Conservation (phyloP, 1,140 invertebrate species). For the Penaeus japonicus region DNA sequence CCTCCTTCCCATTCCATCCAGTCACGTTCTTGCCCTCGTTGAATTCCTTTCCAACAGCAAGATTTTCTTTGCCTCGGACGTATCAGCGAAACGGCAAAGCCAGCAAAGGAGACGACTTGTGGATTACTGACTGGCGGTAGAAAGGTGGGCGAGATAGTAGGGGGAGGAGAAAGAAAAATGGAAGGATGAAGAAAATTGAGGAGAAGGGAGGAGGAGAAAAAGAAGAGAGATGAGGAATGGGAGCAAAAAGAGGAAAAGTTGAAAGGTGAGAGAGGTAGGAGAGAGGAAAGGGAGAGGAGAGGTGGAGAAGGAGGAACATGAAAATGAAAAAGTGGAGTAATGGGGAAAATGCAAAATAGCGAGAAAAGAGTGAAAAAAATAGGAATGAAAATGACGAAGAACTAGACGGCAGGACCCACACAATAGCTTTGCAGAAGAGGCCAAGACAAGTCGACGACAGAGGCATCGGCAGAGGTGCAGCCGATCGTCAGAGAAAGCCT, state of each 20-base stretch:
- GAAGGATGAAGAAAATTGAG: not conserved
- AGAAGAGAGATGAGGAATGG: too few species aligned
- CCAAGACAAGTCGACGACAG: too few species aligned
- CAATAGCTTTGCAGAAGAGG: too few species aligned
- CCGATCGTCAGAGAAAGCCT: too few species aligned
- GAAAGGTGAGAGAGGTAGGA: constrained; percentile 1
- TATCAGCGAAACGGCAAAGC: too few species aligned
- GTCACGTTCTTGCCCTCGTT: too few species aligned
- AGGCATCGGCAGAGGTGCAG: too few species aligned
- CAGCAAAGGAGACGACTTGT: not conserved
- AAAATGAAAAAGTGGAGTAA: not conserved
- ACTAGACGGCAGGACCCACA: too few species aligned
- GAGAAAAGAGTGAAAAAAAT: not conserved
- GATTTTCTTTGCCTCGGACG: too few species aligned
- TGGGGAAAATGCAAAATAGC: not conserved
- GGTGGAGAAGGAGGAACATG: not conserved
- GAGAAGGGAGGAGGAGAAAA: not conserved
- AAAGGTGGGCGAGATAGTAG: not conserved
- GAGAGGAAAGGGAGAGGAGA: not conserved
- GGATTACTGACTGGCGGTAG: not conserved
- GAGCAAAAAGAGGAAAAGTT: not conserved
- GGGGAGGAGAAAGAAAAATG: not conserved
- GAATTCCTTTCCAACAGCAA: too few species aligned
- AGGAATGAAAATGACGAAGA: not conserved
- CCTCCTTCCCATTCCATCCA: too few species aligned